phyloP scores from a whole-genome alignment of 2,113 vertebrate species.

The Crocuta crocuta region DNA sequence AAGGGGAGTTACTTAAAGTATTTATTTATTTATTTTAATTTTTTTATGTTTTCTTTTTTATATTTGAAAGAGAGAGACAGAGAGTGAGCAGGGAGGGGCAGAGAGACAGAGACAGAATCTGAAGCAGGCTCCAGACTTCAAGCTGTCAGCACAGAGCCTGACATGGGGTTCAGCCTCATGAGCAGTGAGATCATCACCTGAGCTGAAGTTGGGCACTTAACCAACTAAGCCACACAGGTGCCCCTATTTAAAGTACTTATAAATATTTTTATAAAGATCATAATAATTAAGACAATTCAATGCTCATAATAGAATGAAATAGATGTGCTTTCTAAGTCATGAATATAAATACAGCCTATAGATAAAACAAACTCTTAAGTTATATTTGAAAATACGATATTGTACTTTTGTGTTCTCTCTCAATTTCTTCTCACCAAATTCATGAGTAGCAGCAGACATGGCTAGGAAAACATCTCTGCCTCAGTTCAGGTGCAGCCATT shows the following conservation, averaged over 20 bases:
- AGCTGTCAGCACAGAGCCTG: no score
- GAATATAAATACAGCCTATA: background rate
- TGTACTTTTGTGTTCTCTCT: background rate
- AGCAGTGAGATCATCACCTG: no score
- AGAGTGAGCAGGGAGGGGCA: no score
- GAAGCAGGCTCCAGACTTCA: no score
- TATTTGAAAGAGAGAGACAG: no score
- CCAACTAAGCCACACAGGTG: no score
- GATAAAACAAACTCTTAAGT: background rate
- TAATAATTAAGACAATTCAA: background rate
- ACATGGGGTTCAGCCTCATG: no score
- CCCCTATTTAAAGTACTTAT: background rate
- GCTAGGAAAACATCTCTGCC: background rate
- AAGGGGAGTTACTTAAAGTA: background rate
- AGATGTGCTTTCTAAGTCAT: background rate
- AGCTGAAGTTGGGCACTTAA: no score
- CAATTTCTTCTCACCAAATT: background rate
- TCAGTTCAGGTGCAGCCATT: background rate
- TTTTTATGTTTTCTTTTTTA: no score
- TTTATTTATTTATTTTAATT: no score
- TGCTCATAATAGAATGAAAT: background rate
- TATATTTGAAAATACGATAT: constrained; percentile 1
- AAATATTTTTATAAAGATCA: background rate
- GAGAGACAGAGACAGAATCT: no score
- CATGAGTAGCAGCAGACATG: background rate